Percentiles rank a stretch among this genome's conserved stretches.
Evolutionary conservation across 2,797 vertebrate species (phyloP).

Genomic region (Sebastes taczanowskii): DNA sequence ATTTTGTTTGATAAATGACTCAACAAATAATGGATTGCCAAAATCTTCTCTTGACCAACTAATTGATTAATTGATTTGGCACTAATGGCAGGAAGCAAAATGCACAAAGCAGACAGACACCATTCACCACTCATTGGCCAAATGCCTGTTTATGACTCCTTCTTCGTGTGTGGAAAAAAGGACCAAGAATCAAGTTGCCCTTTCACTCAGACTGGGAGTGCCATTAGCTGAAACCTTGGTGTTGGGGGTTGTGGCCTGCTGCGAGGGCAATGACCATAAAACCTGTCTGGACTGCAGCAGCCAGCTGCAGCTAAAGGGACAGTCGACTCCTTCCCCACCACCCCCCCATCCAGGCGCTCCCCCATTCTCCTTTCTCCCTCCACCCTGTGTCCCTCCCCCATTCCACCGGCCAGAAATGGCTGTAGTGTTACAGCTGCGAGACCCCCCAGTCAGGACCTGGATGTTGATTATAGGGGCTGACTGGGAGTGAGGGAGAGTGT

Average conservation of each 20-base stretch:
- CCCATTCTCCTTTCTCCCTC: conserved; percentile 55
- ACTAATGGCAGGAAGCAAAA: conserved; percentile 35
- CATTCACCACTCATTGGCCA: conserved; percentile 59
- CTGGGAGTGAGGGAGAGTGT: conserved; percentile 30
- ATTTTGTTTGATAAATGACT: neutral
- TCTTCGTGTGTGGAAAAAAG: conserved; percentile 58
- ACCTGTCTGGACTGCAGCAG: conserved; percentile 80
- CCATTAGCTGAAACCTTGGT: conserved; percentile 84
- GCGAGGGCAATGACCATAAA: conserved; percentile 82
- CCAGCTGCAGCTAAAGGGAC: conserved; percentile 78
- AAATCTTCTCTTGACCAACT: conserved; percentile 5
- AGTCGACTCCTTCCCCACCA: conserved; percentile 20
- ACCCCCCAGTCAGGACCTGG: conserved; percentile 72
- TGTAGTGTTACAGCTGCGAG: conserved; percentile 68
- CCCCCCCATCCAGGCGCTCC: neutral
- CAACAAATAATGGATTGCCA: neutral
- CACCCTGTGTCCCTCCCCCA: conserved; percentile 66
- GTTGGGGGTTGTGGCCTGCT: conserved; percentile 82
- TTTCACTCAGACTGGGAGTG: conserved; percentile 77
- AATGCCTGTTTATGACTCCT: conserved; percentile 69
- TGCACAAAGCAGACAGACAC: conserved; percentile 62
- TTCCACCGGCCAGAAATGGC: conserved; percentile 72
- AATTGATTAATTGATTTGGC: conserved; percentile 45
- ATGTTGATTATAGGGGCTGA: conserved; percentile 54
- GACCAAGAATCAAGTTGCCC: conserved; percentile 77